Evolutionary conservation across 2,888 invertebrate species (phyloP).

Genomic region (Microplitis manilae): DNA sequence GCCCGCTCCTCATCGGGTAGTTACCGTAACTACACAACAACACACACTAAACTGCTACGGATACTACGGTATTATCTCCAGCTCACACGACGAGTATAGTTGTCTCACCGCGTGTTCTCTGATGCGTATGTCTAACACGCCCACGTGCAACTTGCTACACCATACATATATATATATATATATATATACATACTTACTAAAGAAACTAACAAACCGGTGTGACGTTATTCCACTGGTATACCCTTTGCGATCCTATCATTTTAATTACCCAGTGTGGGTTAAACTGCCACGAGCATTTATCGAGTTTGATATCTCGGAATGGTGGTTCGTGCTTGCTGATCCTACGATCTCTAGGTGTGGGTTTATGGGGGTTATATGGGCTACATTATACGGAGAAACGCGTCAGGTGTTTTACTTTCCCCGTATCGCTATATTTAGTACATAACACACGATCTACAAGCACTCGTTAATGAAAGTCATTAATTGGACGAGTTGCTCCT

Average conservation of each 20-base stretch:
- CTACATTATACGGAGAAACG: slow-evolving; percentile 22
- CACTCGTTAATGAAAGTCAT: slow-evolving; percentile 44
- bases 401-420: slow-evolving; percentile 30
- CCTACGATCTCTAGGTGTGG: slow-evolving; percentile 42
- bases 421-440: slow-evolving; percentile 2
- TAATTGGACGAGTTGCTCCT: slow-evolving; percentile 40
- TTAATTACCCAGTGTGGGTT: slow-evolving; percentile 68
- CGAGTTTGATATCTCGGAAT: slow-evolving; percentile 60
- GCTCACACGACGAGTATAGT: slow-evolving; percentile 22
- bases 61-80: not conserved
- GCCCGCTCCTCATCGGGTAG: not conserved
- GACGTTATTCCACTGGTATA: slow-evolving; percentile 60
- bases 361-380: slow-evolving; percentile 44
- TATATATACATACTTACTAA: not conserved
- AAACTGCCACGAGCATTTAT: slow-evolving; percentile 66
- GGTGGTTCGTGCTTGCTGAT: slow-evolving; percentile 49
- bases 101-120: slow-evolving; percentile 14
- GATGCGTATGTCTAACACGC: slow-evolving; percentile 32
- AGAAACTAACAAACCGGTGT: slow-evolving; percentile 50
- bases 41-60: not conserved
- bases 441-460: slow-evolving; percentile 18
- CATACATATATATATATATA: not conserved
- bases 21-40: not conserved
- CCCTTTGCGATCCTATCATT: slow-evolving; percentile 65
- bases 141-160: slow-evolving; percentile 32